Evolutionary conservation across 2,888 invertebrate genomes (phyloP).

Genomic region (Antheraea yamamai): DNA sequence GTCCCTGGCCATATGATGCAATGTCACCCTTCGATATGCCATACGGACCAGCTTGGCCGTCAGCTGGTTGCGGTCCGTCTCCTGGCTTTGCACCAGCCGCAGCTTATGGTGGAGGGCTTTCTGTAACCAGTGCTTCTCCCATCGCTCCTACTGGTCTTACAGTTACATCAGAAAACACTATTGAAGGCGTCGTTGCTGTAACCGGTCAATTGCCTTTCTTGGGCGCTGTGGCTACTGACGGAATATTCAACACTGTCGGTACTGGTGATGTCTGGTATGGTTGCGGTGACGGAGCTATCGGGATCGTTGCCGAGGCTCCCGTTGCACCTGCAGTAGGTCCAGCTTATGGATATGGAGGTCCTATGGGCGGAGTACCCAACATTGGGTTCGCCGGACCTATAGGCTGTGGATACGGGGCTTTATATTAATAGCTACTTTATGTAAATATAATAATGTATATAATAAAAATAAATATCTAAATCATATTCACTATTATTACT

Average conservation of each 20-base stretch:
- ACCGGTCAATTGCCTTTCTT: constrained; percentile 29
- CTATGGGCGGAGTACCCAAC: constrained; percentile 4
- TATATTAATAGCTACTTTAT: neutral
- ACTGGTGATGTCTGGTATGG: constrained; percentile 28
- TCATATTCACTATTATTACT: neutral
- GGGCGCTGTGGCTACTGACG: constrained; percentile 23
- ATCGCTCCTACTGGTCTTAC: constrained; percentile 45
- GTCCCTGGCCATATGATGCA: constrained; percentile 18
- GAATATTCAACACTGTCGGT: constrained; percentile 23
- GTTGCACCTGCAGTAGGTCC: neutral
- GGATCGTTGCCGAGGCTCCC: constrained; percentile 14
- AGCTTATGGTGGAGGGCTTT: constrained; percentile 20
- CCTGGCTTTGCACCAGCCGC: constrained; percentile 19
- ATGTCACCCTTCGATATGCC: constrained; percentile 16
- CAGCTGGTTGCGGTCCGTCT: constrained; percentile 13
- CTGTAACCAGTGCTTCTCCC: constrained; percentile 28
- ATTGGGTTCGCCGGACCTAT: neutral
- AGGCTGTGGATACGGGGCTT: constrained; percentile 9
- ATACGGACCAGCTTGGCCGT: constrained; percentile 16
- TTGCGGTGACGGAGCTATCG: constrained; percentile 23
- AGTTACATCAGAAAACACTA: constrained; percentile 50
- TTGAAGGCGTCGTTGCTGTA: constrained; percentile 37
- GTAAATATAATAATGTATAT: neutral
- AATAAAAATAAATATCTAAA: neutral
- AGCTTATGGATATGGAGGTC: constrained; percentile 5